Evolutionary conservation across 2,888 invertebrate genomes (phyloP).

Genomic region (Metacarcinus magister): DNA sequence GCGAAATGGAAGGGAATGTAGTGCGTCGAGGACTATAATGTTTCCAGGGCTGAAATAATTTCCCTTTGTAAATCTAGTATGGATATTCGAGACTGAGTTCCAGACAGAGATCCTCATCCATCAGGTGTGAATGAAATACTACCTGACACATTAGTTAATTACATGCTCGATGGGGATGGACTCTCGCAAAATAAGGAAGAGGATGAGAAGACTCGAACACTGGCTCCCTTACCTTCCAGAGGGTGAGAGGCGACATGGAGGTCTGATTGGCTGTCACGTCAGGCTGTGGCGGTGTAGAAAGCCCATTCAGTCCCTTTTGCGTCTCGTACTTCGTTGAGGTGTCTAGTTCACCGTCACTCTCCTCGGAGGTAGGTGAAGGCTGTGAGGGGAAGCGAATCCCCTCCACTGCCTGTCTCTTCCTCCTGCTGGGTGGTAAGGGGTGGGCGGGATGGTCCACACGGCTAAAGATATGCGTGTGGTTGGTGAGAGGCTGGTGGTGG

Average conservation of each 20-base stretch:
- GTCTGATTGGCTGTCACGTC: constrained; percentile 83
- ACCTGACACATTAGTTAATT: constrained; percentile 1
- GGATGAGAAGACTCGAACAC: background rate
- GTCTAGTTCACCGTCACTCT: background rate
- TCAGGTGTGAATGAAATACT: background rate
- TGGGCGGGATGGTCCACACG: constrained; percentile 64
- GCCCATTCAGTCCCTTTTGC: background rate
- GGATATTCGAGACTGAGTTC: background rate
- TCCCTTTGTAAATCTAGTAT: background rate
- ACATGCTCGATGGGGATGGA: background rate
- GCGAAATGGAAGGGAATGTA: background rate
- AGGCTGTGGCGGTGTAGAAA: constrained; percentile 84
- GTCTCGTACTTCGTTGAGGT: background rate
- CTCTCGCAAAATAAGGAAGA: background rate
- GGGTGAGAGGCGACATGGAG: constrained; percentile 60
- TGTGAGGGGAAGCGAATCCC: constrained; percentile 18
- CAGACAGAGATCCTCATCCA: background rate
- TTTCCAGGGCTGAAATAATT: background rate
- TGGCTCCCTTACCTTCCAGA: constrained; percentile 58
- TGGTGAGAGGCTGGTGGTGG: background rate
- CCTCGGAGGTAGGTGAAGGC: background rate
- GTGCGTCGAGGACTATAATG: background rate
- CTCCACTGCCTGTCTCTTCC: background rate
- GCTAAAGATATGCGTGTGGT: constrained; percentile 65
- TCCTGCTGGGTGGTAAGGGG: background rate